Percentiles rank a stretch among this genome's conserved stretches.
These are phyloP conservation scores for Delphinus delphis DNA, from an alignment of 2,113 vertebrate species.

Conservation along the genomic window DNA sequence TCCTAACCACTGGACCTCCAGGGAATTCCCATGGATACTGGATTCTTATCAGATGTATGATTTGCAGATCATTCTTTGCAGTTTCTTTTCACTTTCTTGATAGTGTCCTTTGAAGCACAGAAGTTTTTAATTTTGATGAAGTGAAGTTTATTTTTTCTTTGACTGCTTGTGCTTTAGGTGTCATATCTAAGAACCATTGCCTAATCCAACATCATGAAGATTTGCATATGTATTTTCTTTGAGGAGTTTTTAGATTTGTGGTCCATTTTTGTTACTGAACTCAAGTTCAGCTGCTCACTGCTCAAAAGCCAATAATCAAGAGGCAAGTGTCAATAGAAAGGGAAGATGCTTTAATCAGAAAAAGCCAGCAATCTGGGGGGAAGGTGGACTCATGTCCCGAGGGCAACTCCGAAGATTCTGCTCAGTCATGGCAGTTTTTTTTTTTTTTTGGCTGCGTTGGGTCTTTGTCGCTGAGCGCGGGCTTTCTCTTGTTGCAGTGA, in stretches of 20 bases:
- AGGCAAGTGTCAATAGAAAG: neutral
- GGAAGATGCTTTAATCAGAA: neutral
- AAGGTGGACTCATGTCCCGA: neutral
- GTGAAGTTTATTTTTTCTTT: neutral
- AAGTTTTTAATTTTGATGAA: neutral
- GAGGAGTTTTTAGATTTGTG: neutral
- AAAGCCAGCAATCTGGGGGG: neutral
- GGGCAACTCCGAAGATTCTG: neutral
- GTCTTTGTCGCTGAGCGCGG: too few relatives aligned
- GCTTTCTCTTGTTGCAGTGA: too few relatives aligned
- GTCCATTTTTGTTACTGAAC: neutral
- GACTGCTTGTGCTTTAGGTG: neutral
- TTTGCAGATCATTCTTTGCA: neutral
- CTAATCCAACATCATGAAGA: neutral
- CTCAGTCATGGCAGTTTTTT: neutral
- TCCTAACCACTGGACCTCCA: too few relatives aligned
- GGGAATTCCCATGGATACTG: neutral
- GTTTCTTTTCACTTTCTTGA: neutral
- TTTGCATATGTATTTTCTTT: neutral
- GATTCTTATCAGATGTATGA: neutral
- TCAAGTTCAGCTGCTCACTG: neutral
- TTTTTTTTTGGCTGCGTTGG: too few relatives aligned
- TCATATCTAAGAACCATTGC: neutral
- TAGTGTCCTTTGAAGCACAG: neutral
- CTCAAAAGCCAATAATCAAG: neutral